A percentile compares a stretch with the other conserved stretches of the same genome.
These are phyloP conservation scores for Alaudala cheleensis DNA, from an alignment of 2,113 vertebrate species.

Conservation along the genomic window DNA sequence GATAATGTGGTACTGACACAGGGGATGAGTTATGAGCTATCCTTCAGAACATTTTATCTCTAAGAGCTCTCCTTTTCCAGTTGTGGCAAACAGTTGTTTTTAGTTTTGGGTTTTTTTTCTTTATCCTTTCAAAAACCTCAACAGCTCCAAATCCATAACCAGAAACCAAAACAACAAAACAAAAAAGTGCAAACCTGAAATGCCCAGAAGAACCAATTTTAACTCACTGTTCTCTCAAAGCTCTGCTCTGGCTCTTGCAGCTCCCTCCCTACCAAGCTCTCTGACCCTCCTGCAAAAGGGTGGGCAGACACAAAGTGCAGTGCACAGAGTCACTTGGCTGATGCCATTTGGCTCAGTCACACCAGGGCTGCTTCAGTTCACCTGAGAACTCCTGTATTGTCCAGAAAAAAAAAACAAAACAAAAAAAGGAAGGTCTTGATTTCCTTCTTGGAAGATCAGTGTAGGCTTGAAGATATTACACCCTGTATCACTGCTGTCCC, in stretches of 20 bases:
- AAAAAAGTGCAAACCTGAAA: neutral
- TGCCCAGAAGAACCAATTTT: neutral
- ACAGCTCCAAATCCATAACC: neutral
- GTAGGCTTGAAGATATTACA: neutral
- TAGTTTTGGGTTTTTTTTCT: rapidly evolving
- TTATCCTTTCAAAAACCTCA: neutral
- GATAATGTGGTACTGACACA: neutral
- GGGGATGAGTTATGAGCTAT: neutral
- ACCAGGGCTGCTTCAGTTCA: neutral
- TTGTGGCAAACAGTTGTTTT: neutral
- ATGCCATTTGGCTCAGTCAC: neutral
- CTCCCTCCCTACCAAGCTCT: neutral
- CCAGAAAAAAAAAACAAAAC: neutral
- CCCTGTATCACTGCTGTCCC: neutral
- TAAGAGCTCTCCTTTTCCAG: neutral
- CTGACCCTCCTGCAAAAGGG: rapidly evolving
- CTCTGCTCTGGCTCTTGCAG: neutral
- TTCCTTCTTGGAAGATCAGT: neutral
- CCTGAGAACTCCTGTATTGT: neutral
- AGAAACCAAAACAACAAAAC: neutral
- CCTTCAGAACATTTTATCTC: neutral
- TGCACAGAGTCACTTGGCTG: neutral
- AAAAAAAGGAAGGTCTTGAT: neutral
- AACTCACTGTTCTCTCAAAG: neutral
- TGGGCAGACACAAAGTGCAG: neutral